Conservation (phyloP, 1,140 invertebrate species). For the Caenorhabditis inopinata region DNA sequence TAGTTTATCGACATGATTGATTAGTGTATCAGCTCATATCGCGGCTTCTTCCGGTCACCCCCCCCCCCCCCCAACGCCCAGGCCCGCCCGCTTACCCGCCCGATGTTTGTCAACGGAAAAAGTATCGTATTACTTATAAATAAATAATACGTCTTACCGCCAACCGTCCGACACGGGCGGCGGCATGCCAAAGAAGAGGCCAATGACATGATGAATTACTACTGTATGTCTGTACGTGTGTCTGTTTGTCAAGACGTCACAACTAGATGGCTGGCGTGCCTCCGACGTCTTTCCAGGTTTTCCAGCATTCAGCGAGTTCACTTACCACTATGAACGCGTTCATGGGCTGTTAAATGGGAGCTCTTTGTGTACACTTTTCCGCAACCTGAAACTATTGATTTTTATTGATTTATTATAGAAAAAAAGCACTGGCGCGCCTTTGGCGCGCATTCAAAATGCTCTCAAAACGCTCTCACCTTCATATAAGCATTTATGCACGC, state of each 20-base stretch:
- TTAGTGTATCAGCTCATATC: not conserved
- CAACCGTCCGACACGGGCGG: no score
- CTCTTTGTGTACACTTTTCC: constrained; percentile 98
- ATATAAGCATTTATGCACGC: constrained; percentile 49
- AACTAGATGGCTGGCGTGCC: no score
- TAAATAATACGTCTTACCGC: no score
- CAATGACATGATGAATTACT: constrained; percentile 11
- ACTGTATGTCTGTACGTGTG: no score
- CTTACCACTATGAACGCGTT: constrained; percentile 94
- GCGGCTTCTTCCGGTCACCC: not conserved
- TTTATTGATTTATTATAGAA: no score
- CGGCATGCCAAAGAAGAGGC: not conserved
- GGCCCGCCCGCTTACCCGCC: no score
- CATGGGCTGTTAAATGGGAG: constrained; percentile 95
- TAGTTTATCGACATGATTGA: not conserved
- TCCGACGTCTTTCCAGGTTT: no score
- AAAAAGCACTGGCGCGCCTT: no score
- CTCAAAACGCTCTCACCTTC: constrained; percentile 41
- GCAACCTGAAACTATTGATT: constrained; percentile 79
- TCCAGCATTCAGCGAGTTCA: not conserved
- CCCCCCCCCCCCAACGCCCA: no score
- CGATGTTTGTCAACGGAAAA: not conserved
- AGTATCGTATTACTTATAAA: not conserved
- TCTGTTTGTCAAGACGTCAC: no score
- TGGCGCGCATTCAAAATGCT: no score